Evolutionary conservation across 2,888 invertebrate genomes (phyloP), one percentile per base, ranked within the genome.

Genomic region (Lasioglossum zephyrum): DNA sequence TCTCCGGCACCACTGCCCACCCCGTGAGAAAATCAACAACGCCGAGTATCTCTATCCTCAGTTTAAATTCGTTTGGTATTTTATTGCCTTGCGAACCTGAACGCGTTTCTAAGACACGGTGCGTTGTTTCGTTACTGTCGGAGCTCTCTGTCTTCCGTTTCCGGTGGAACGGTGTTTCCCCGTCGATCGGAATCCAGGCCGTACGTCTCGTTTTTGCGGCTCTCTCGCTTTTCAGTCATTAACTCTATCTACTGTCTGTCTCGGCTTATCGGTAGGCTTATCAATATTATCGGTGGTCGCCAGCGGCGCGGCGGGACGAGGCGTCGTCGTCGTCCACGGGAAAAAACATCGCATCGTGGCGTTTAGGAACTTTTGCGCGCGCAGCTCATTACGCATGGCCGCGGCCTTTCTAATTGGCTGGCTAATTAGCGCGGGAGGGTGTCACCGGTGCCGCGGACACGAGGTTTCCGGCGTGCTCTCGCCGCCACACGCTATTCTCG

Each of bases 351-450:
- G 88, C 88, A 83, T 81, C 84, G 87, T 88, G 88, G 88, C 88
- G 90, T 93, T 94, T 94, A 95, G 95, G 95, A 95, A 94, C 95
- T 94, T 94, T 93, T 94, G 94, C 95, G 94, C 94, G 94, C 94
- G 95, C 94, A 94, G 93, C 93, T 94, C 93, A 93, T 95, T 94
- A 94, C 93, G 92, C 94, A 92, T 93, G 93, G 93, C 93, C 93
- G 92, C 92, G 91, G 82, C 81, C 81, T 90, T 92, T 95, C 93
- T 95, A 95, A 95, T 94, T 94, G 95, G 94, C 93, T 92, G 94
- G 92, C 92, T 95, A 95, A 95, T 95, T 94, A 94, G 92, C 94
- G 95, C 94, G 94, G 94, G 94, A 94, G 92, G 86, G 86, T 83
- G 84, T 63, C 87, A 84, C 87, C 89, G 82, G 84, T 79, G 79